phyloP scores from a whole-genome alignment of 92 coral and sea anemone genomes.

The Parazoanthus darwini region DNA sequence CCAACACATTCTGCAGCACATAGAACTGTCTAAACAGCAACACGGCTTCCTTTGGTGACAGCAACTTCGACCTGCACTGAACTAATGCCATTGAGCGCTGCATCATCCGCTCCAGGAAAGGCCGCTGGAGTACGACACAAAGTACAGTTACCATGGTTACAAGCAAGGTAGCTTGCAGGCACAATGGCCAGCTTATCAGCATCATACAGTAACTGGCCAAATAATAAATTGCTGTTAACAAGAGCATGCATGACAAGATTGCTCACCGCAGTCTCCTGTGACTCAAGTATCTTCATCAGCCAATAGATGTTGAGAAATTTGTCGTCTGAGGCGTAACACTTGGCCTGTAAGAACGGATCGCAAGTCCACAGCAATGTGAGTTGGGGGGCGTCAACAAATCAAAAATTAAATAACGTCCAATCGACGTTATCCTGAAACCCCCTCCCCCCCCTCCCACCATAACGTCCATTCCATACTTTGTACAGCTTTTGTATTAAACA shows the following conservation, averaged over 20 bases:
- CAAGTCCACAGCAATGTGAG: neutral
- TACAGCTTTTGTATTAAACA: no score
- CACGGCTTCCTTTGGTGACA: conserved; percentile 83
- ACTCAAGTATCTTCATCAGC: conserved; percentile 83
- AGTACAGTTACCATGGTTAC: neutral
- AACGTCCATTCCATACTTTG: no score
- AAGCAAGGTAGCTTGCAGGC: neutral
- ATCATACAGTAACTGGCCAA: neutral
- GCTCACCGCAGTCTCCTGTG: conserved; percentile 72
- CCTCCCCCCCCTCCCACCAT: no score
- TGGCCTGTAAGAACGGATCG: conserved; percentile 56
- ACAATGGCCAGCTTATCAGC: no score
- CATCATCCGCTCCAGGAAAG: conserved; percentile 75
- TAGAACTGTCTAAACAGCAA: conserved; percentile 76
- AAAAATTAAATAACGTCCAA: no score
- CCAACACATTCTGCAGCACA: conserved; percentile 82
- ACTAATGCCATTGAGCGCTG: conserved; percentile 69
- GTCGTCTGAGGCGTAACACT: conserved; percentile 77
- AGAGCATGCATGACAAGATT: neutral
- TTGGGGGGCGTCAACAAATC: no score
- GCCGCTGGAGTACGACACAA: conserved; percentile 48
- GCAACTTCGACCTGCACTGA: conserved; percentile 44
- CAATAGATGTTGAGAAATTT: conserved; percentile 82
- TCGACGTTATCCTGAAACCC: no score
- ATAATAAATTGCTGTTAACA: neutral